phyloP scores from a whole-genome alignment of 1,140 invertebrate genomes.

The Bombus confusus region DNA sequence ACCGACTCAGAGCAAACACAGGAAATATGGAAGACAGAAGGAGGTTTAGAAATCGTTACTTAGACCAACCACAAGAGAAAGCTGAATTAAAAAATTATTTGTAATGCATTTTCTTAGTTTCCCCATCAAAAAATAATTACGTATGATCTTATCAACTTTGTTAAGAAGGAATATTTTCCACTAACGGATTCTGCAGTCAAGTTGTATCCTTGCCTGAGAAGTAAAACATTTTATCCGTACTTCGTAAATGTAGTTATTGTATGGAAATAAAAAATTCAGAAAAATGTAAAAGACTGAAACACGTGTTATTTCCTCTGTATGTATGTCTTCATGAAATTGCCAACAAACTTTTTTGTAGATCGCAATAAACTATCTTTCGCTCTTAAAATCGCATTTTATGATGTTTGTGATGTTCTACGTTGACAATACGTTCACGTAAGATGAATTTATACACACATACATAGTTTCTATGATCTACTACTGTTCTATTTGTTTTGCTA shows the following conservation, averaged over 20 bases:
- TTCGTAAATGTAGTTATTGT: neutral
- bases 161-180: neutral
- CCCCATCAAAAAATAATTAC: neutral
- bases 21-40: rapidly evolving
- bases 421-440: neutral
- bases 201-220: neutral
- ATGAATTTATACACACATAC: too few species aligned
- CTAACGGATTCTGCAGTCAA: neutral
- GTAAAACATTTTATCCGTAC: rapidly evolving
- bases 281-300: neutral
- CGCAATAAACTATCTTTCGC: neutral
- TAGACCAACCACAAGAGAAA: rapidly evolving
- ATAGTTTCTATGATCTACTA: neutral
- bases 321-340: neutral
- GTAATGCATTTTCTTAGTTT: neutral
- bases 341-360: neutral
- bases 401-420: neutral
- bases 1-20: rapidly evolving
- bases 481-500: neutral
- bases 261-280: neutral
- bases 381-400: neutral
- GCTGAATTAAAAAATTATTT: neutral
- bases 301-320: neutral
- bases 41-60: rapidly evolving
- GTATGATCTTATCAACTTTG: neutral